phyloP scores from a whole-genome alignment of 2,797 vertebrate genomes.

The Aulostomus chinensis region DNA sequence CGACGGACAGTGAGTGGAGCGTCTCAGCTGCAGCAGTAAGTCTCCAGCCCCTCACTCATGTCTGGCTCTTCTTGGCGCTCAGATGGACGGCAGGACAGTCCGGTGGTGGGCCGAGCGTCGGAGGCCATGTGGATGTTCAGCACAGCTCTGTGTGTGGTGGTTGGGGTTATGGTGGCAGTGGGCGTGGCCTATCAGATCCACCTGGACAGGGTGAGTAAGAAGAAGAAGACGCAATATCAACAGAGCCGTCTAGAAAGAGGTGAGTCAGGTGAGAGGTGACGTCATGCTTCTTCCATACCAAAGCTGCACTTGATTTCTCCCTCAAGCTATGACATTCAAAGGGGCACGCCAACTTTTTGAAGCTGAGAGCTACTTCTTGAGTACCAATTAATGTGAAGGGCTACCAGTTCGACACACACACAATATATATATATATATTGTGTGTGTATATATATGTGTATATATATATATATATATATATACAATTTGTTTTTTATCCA shows the following conservation, averaged over 20 bases:
- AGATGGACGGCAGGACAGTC: slow-evolving; percentile 29
- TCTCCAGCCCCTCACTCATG: neutral
- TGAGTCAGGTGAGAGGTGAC: no score
- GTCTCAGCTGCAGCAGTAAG: rapidly evolving
- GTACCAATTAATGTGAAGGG: no score
- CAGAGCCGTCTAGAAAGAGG: slow-evolving; percentile 13
- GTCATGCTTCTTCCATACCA: no score
- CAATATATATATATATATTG: no score
- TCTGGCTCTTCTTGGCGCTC: neutral
- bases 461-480: no score
- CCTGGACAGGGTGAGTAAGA: slow-evolving; percentile 61
- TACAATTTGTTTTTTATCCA: no score
- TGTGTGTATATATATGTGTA: no score
- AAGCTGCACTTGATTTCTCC: no score
- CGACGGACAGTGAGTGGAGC: slow-evolving; percentile 55
- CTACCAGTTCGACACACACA: no score
- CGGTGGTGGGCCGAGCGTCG: slow-evolving; percentile 24
- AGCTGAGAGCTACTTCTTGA: no score
- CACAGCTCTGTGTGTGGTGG: slow-evolving; percentile 60
- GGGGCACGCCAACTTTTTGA: no score
- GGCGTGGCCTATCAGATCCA: slow-evolving; percentile 71
- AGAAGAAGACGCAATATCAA: slow-evolving; percentile 29
- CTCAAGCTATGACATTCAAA: no score
- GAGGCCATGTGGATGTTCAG: slow-evolving; percentile 75
- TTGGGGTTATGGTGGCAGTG: slow-evolving; percentile 59